Percentiles rank a stretch among this genome's conserved stretches.
Conservation (phyloP, 1,140 invertebrate genomes). For the Temnothorax nylanderi region DNA sequence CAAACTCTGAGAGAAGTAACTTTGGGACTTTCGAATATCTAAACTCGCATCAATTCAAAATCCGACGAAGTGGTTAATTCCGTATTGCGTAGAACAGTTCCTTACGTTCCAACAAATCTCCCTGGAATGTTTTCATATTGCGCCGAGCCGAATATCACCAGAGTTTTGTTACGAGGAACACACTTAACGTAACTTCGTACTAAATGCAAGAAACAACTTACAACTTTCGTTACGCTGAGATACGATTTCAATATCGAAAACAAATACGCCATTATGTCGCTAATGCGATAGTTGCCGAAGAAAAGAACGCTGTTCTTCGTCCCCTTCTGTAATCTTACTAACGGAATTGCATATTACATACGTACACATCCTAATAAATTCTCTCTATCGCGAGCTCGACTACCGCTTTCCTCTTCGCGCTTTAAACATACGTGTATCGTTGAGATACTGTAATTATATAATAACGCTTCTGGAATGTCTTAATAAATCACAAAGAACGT, state of each 20-base stretch:
- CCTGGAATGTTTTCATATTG: slow-evolving; percentile 40
- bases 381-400: background rate
- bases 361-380: background rate
- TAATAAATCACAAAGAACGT: slow-evolving; percentile 13
- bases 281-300: background rate
- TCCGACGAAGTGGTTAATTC: slow-evolving; percentile 7
- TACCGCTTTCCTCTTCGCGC: background rate
- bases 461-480: slow-evolving; percentile 46
- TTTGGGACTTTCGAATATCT: background rate
- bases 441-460: background rate
- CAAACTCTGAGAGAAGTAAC: slow-evolving; percentile 4
- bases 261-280: background rate
- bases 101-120: slow-evolving; percentile 18
- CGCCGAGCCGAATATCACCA: slow-evolving; percentile 12
- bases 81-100: background rate
- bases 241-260: background rate
- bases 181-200: background rate
- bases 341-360: slow-evolving; percentile 22
- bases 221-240: slow-evolving; percentile 21
- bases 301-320: background rate
- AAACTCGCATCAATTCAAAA: background rate
- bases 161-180: slow-evolving; percentile 29
- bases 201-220: slow-evolving; percentile 16
- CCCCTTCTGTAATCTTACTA: background rate
- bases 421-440: background rate